Evolutionary conservation across 1,140 invertebrate genomes (phyloP), one percentile per base, ranked within the genome.

Genomic region (Apolygus lucorum): DNA sequence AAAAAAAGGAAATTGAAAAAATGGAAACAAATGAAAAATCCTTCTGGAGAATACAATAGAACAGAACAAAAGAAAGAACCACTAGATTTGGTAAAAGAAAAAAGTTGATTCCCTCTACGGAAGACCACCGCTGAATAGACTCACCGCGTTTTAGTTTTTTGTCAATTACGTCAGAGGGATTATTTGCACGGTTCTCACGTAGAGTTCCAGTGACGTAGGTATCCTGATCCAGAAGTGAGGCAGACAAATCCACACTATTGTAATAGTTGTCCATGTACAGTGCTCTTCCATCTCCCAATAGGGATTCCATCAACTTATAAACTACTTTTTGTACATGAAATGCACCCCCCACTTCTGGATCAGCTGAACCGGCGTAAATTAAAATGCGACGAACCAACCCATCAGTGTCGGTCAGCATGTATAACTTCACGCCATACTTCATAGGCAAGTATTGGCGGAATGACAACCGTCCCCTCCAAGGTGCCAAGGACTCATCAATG

Each of bases 391-490:
- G 52, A 24, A 72, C 69, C 1, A 59, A 70, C 14, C 71, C 71
- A 28, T 72, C 67, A 24, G 66, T 21, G 63, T 68, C 72, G 26
- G 68, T 74, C 52, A 77, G 72, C 71, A 75, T 74, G 67, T 74
- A 75, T 59, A 77, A 71, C 67, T 78, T 78, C 25, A 77, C 75
- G 49, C 75, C 73, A 63, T 78, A 77, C 67, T 77, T 77, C 64
- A 74, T 74, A 70, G 74, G 70, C 66, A 77, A 76, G 63, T 79
- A 75, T 68, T 78, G 76, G 68, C 72, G 69, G 70, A 77, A 78
- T 14, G 71, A 67, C 52, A 78, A 71, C 54, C 76, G 68, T 49
- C 78, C 76, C 52, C 73, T 70, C 71, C 74, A 78, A 52, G 76
- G 74, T 4, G 75, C 52, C 73, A 75, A 71, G 0, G 69, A 74